A percentile compares a stretch with the other conserved stretches of the same genome.
Evolutionary conservation across 2,888 invertebrate genomes (phyloP).

Genomic region (Acrobasis suavella): DNA sequence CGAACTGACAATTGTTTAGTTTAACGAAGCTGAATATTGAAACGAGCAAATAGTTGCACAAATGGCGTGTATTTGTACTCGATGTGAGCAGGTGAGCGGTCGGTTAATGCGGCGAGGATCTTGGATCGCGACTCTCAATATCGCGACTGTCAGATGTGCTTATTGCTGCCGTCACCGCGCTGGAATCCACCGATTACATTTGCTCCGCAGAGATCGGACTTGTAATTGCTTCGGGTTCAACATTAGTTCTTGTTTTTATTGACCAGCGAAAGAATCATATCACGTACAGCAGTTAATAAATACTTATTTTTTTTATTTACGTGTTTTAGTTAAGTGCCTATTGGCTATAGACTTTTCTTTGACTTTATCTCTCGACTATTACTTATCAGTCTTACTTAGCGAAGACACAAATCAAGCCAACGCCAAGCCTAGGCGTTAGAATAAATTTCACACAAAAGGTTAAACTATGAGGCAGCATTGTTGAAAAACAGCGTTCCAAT

Average conservation of each 20-base stretch:
- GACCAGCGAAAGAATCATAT: too few species aligned
- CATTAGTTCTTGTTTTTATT: not conserved
- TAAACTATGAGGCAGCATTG: too few species aligned
- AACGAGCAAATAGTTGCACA: not conserved
- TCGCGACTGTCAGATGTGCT: constrained; percentile 4
- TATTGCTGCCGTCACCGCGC: not conserved
- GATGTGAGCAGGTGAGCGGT: not conserved
- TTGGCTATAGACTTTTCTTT: too few species aligned
- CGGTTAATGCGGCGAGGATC: not conserved
- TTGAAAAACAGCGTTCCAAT: too few species aligned
- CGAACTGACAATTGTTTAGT: not conserved
- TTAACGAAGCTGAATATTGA: not conserved
- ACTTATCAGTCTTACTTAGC: too few species aligned
- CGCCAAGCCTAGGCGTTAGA: too few species aligned
- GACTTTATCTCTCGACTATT: too few species aligned
- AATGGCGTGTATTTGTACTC: not conserved
- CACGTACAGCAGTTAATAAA: too few species aligned
- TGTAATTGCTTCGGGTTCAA: not conserved
- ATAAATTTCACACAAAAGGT: too few species aligned
- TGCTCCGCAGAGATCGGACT: not conserved
- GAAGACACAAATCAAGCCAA: too few species aligned
- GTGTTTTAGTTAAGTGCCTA: too few species aligned
- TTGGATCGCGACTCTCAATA: not conserved
- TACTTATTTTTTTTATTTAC: too few species aligned
- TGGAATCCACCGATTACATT: not conserved